phyloP scores from a whole-genome alignment of 1,140 invertebrate genomes.

The Ridgeia piscesae region DNA sequence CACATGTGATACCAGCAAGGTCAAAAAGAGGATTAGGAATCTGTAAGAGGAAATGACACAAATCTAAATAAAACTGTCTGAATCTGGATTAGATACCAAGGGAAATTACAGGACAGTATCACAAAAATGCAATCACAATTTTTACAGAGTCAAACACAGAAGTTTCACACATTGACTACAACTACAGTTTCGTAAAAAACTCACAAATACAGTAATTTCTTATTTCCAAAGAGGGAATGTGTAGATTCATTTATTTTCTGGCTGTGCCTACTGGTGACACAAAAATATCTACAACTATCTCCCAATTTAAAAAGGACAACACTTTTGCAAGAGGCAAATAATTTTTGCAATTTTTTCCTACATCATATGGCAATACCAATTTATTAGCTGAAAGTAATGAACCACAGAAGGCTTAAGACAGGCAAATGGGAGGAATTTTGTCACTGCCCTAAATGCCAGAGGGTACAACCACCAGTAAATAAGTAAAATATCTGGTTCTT shows the following conservation, averaged over 20 bases:
- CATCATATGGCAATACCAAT: too few species aligned
- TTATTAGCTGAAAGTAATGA: too few species aligned
- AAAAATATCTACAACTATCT: background rate
- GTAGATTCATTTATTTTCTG: background rate
- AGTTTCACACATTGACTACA: background rate
- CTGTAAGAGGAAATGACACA: constrained; percentile 58
- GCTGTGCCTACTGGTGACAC: background rate
- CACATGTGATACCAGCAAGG: constrained; percentile 96
- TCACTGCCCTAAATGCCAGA: too few species aligned
- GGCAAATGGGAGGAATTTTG: too few species aligned
- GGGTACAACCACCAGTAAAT: too few species aligned
- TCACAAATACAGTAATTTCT: background rate
- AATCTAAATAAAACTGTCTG: background rate
- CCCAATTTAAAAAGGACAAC: background rate
- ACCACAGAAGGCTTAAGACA: too few species aligned
- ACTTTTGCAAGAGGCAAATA: background rate
- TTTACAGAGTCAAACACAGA: background rate
- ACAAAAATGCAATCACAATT: background rate
- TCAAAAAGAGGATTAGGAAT: constrained; percentile 99
- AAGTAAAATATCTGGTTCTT: background rate
- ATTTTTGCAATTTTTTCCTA: background rate
- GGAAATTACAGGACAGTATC: background rate
- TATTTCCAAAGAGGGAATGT: background rate
- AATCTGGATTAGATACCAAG: background rate
- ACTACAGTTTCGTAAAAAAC: background rate